Base-by-base conservation (phyloP, 2,797 vertebrate species). In the Mormyrops attenuatus region DNA sequence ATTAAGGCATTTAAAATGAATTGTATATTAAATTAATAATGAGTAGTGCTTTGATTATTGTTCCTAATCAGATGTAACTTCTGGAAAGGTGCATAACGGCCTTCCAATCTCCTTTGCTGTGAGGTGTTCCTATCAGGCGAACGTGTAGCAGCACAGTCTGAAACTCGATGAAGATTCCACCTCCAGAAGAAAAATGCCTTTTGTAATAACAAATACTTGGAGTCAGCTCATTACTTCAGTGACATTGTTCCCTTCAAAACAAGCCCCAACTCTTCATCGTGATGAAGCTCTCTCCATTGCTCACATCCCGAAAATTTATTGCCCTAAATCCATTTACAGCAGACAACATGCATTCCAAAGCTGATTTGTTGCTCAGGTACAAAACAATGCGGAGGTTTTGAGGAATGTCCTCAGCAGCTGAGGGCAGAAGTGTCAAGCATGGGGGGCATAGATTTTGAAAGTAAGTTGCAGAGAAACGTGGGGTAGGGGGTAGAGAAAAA, bases 211-310 rank as follows among this genome's bases (percentile, higher is more conserved):
- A 96, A 96, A 95, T 94, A 94, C 90, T 93, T 92, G 94, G 94
- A 96, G 95, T 87, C 90, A 84, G 93, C 82, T 90, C 92, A 94
- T 94, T 96, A 94, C 95, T 93, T 86, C 91, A 92, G 93, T 90
- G 95, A 97, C 95, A 96, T 91, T 94, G 95, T 96, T 96, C 95
- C 94, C 95, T 93, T 93, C 92, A 34, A 95, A 96, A 96, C 98
- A 98, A 97, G 97, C 97, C 97, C 92, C 93, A 95, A 98, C 97
- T 93, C 92, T 96, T 98, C 97, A 94, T 94, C 94, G 85, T 96
- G 95, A 95, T 95, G 96, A 97, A 95, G 94, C 93, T 91, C 93
- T 92, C 93, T 94, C 93, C 95, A 95, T 95, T 94, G 95, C 95
- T 94, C 94, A 94, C 95, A 95, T 94, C 92, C 92, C 47, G 95